A percentile compares a stretch with the other conserved stretches of the same genome.
Evolutionary conservation across 2,113 vertebrate species (phyloP).

Genomic region (Excalfactoria chinensis): DNA sequence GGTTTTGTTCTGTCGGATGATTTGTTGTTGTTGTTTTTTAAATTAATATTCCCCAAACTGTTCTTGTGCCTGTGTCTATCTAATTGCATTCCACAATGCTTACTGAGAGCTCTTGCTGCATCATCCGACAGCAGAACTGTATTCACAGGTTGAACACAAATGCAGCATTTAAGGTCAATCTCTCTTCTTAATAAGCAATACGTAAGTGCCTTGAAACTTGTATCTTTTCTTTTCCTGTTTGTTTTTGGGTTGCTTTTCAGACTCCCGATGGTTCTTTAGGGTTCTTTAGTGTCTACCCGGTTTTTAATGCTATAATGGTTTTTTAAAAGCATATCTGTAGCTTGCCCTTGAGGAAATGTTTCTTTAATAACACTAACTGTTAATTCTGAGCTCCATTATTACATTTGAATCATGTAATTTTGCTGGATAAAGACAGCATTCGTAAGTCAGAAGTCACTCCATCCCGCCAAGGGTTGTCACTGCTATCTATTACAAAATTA

Average conservation of each 20-base stretch:
- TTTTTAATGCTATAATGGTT: slow-evolving; percentile 61
- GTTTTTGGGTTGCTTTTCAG: slow-evolving; percentile 36
- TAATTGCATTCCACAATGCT: slow-evolving; percentile 72
- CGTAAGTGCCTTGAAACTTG: slow-evolving; percentile 83
- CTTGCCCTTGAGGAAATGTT: slow-evolving; percentile 68
- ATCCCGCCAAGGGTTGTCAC: slow-evolving; percentile 62
- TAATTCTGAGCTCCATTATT: slow-evolving; percentile 77
- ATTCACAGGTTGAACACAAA: slow-evolving; percentile 16
- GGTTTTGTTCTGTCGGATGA: background rate
- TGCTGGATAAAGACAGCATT: slow-evolving; percentile 72
- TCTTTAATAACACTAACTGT: slow-evolving; percentile 77
- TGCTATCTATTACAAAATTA: slow-evolving; percentile 47
- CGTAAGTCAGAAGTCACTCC: slow-evolving; percentile 62
- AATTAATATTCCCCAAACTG: slow-evolving; percentile 54
- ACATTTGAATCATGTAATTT: slow-evolving; percentile 73
- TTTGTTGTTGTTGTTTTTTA: background rate
- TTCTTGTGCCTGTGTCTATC: slow-evolving; percentile 65
- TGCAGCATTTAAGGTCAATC: slow-evolving; percentile 76
- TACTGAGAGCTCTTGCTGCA: slow-evolving; percentile 71
- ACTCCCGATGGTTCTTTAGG: slow-evolving; percentile 46
- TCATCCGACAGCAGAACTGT: slow-evolving; percentile 39
- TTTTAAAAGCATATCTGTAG: slow-evolving; percentile 75
- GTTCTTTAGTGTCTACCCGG: background rate
- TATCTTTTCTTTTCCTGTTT: slow-evolving; percentile 1
- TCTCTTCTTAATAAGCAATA: slow-evolving; percentile 83